Evolutionary conservation across 2,797 vertebrate genomes (phyloP).

Genomic region (Otolemur crassicaudatus): DNA sequence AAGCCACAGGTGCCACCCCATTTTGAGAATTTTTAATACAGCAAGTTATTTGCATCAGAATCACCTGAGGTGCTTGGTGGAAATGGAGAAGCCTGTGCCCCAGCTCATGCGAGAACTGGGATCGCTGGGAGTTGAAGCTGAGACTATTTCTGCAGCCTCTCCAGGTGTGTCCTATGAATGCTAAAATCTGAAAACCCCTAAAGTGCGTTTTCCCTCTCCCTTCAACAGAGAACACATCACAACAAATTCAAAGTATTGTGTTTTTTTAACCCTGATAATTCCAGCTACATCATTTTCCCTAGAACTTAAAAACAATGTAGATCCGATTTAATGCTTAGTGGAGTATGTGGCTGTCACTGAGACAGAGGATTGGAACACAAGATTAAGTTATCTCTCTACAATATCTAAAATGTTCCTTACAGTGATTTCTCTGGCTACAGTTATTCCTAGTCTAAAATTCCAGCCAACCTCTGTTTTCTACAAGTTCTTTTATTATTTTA

Average conservation of each 20-base stretch:
- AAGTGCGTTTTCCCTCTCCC: no score
- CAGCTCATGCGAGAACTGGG: background rate
- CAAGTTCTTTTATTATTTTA: conserved; percentile 30
- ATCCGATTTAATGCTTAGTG: background rate
- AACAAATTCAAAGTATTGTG: background rate
- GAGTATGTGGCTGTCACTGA: background rate
- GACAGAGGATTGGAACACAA: background rate
- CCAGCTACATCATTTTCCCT: background rate
- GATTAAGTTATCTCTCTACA: background rate
- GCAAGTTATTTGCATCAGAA: background rate
- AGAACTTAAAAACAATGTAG: background rate
- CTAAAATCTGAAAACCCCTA: background rate
- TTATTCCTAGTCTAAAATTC: background rate
- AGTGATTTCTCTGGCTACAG: background rate
- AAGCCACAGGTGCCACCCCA: background rate
- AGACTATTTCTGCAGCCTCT: background rate
- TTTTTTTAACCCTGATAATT: background rate
- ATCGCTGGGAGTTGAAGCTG: background rate
- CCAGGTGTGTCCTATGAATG: background rate
- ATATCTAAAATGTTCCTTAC: background rate
- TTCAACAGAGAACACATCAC: background rate
- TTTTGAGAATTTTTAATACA: conserved; percentile 2
- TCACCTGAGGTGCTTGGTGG: background rate
- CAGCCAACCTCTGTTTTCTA: background rate
- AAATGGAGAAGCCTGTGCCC: background rate